These are phyloP conservation scores for Cotesia typhae DNA, from an alignment of 1,140 invertebrate genomes.

Conservation along the genomic window DNA sequence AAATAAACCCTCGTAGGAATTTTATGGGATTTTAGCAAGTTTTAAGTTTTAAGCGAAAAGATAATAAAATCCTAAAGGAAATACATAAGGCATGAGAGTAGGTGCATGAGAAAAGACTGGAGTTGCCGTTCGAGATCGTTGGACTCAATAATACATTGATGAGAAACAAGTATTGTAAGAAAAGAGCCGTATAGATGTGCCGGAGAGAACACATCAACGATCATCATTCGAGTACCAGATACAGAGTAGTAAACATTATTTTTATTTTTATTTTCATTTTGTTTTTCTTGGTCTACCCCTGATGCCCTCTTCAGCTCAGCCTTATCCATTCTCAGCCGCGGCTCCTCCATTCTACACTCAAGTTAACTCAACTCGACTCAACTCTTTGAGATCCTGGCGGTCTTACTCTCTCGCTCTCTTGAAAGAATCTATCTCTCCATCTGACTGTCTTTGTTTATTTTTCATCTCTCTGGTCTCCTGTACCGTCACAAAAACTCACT, in stretches of 20 bases:
- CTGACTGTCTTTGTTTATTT: constrained; percentile 44
- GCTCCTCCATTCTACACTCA: constrained; percentile 11
- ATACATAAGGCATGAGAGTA: constrained; percentile 44
- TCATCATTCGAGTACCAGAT: constrained; percentile 19
- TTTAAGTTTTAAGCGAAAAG: constrained; percentile 6
- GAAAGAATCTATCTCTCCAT: constrained; percentile 27
- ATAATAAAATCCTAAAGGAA: constrained; percentile 41
- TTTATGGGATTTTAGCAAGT: constrained; percentile 41
- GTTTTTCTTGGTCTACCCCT: constrained; percentile 21
- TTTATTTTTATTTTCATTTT: constrained; percentile 21
- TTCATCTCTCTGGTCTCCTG: constrained; percentile 20
- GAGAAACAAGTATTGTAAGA: not conserved
- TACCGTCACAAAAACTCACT: constrained; percentile 52
- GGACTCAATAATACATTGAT: constrained; percentile 5
- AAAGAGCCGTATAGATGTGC: no score
- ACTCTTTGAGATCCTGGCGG: no score
- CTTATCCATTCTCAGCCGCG: constrained; percentile 31
- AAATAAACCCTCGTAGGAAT: constrained; percentile 24
- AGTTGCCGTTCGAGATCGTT: constrained; percentile 10
- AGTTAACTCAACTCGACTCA: not conserved
- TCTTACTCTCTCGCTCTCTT: not conserved
- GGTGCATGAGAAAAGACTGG: no score
- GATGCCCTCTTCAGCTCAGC: no score
- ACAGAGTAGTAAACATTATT: constrained; percentile 13
- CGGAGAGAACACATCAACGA: not conserved